These are phyloP conservation scores for Pinna nobilis DNA, from an alignment of 1,140 invertebrate genomes.

Conservation along the genomic window DNA sequence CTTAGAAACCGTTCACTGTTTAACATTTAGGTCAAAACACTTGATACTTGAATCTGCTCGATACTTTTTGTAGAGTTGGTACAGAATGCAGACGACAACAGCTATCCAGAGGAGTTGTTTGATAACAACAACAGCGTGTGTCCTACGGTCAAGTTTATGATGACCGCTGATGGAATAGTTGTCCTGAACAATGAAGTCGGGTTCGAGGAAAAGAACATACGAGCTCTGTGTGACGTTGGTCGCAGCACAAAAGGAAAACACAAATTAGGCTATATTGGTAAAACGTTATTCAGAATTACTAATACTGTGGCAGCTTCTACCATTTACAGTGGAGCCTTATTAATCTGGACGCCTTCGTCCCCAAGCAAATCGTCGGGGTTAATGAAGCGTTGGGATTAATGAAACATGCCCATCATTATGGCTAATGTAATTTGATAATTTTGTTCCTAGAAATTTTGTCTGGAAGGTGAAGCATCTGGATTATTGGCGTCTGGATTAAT, in stretches of 20 bases:
- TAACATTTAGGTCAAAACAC: too few relatives aligned
- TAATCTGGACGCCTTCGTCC: too few relatives aligned
- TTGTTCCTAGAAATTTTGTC: too few relatives aligned
- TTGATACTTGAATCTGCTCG: too few relatives aligned
- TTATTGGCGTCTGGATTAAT: too few relatives aligned
- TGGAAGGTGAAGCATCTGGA: too few relatives aligned
- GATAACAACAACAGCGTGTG: constrained; percentile 16
- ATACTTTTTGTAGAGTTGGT: constrained; percentile 49
- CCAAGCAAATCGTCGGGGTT: too few relatives aligned
- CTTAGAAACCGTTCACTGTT: too few relatives aligned
- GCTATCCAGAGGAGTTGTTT: constrained; percentile 57
- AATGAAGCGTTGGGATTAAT: too few relatives aligned
- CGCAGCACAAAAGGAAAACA: constrained; percentile 74
- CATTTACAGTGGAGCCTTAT: too few relatives aligned
- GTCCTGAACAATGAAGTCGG: constrained; percentile 74
- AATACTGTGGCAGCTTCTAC: not conserved
- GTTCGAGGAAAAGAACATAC: constrained; percentile 69
- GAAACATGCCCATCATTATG: too few relatives aligned
- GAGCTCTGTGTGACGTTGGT: constrained; percentile 74
- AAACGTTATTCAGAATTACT: constrained; percentile 7
- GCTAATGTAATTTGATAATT: too few relatives aligned
- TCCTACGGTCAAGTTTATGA: constrained; percentile 69
- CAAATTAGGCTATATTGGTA: constrained; percentile 74
- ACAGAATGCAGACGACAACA: constrained; percentile 75
- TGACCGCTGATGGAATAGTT: constrained; percentile 59